phyloP scores from a whole-genome alignment of 2,113 vertebrate species.

The Phalacrocorax pelagicus region DNA sequence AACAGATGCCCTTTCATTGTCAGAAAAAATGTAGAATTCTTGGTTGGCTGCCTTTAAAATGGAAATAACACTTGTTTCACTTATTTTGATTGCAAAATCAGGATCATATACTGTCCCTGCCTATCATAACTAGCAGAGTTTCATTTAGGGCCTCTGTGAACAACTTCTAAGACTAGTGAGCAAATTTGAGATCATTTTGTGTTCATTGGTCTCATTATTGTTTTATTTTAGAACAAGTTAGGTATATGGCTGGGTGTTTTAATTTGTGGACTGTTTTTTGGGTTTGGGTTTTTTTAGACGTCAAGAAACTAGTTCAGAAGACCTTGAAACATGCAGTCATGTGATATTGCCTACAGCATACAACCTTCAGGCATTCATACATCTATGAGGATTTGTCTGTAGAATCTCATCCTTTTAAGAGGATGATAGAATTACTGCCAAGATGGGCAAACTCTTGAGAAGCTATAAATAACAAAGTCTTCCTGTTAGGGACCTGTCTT shows the following conservation, averaged over 20 bases:
- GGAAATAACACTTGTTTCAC: neutral
- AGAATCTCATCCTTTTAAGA: neutral
- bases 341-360: neutral
- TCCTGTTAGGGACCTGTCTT: neutral
- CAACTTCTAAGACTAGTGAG: neutral
- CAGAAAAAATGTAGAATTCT: neutral
- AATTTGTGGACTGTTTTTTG: neutral
- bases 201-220: neutral
- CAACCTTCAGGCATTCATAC: neutral
- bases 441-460: neutral
- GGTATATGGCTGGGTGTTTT: neutral
- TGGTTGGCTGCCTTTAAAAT: neutral
- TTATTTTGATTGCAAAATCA: neutral
- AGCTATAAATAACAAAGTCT: neutral
- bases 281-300: neutral
- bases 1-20: neutral
- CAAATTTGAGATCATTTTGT: neutral
- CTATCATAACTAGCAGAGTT: neutral
- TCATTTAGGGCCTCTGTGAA: neutral
- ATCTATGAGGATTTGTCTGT: neutral
- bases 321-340: neutral
- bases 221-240: neutral
- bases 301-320: neutral
- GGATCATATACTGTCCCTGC: neutral
- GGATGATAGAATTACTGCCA: neutral